Conservation (phyloP, 2,113 vertebrate species). For the Ia io region DNA sequence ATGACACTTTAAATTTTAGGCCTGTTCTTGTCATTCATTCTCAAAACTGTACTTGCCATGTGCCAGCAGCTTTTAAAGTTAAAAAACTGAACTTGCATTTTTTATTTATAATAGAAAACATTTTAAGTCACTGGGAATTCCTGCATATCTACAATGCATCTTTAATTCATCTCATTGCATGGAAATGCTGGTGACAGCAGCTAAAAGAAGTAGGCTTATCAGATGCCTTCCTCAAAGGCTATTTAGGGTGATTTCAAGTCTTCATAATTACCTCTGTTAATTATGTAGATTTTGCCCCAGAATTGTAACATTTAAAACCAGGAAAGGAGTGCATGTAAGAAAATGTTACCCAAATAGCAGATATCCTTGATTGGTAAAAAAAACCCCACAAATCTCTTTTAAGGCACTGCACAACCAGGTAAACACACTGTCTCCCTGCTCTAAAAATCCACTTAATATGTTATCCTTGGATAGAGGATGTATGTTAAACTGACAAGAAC, state of each 20-base stretch:
- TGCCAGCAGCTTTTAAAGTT: not conserved
- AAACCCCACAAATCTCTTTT: too few relatives aligned
- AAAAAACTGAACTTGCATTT: not conserved
- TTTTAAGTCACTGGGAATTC: not conserved
- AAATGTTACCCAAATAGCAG: not conserved
- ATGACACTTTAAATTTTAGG: not conserved
- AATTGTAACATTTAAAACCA: not conserved
- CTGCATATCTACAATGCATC: not conserved
- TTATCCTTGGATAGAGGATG: not conserved
- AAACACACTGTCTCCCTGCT: not conserved
- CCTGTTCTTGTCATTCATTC: not conserved
- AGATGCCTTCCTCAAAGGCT: not conserved
- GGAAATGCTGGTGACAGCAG: not conserved
- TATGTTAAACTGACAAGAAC: not conserved
- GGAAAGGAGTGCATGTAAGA: not conserved
- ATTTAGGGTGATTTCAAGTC: not conserved
- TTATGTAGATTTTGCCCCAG: not conserved
- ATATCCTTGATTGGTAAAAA: not conserved
- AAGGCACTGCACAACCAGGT: not conserved
- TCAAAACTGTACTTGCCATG: not conserved
- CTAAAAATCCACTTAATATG: not conserved
- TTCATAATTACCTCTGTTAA: constrained; percentile 25
- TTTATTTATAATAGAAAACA: not conserved
- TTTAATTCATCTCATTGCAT: not conserved
- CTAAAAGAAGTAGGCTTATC: not conserved